Evolutionary conservation across 2,888 invertebrate genomes (phyloP), one percentile per base, ranked within the genome.

Genomic region (Melipona beecheii): DNA sequence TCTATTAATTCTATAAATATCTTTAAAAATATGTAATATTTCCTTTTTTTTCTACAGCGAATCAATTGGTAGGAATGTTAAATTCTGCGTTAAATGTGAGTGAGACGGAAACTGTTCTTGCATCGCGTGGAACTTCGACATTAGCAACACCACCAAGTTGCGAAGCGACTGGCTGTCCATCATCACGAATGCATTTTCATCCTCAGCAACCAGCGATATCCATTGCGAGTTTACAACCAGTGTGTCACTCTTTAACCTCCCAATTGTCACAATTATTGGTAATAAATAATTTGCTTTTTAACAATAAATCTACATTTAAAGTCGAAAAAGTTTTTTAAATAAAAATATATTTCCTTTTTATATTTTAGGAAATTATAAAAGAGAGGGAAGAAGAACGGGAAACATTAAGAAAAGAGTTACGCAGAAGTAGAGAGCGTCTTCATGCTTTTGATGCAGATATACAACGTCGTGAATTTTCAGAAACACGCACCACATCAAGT

Each of bases 371-470:
- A 94, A 96, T 97, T 91, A 96, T 97, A 83, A 97, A 96, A 94
- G 96, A 97, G 91, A 95, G 96, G 90, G 97, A 97, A 93, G 97
- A 97, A 91, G 97, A 97, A 93, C 95, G 97, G 79, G 97, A 97
- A 91, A 95, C 96, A 90, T 94, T 97, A 91, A 95, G 97, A 60
- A 96, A 96, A 89, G 97, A 97, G 93, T 95, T 97, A 91, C 96
- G 97, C 91, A 96, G 96, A 92, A 96, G 96, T 86, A 95, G 97
- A 90, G 97, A 97, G 93, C 96, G 97, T 91, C 95, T 97, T 84
- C 97, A 97, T 93, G 96, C 96, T 88, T 95, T 96, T 24, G 94
- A 94, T 58, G 89, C 89, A 21, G 93, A 94, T 21, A 91, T 92
- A 68, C 93, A 94, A 76, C 92, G 92, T 52, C 92, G 92, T 65